phyloP scores from a whole-genome alignment of 2,888 invertebrate genomes.

The Zaprionus obscuricornis region DNA sequence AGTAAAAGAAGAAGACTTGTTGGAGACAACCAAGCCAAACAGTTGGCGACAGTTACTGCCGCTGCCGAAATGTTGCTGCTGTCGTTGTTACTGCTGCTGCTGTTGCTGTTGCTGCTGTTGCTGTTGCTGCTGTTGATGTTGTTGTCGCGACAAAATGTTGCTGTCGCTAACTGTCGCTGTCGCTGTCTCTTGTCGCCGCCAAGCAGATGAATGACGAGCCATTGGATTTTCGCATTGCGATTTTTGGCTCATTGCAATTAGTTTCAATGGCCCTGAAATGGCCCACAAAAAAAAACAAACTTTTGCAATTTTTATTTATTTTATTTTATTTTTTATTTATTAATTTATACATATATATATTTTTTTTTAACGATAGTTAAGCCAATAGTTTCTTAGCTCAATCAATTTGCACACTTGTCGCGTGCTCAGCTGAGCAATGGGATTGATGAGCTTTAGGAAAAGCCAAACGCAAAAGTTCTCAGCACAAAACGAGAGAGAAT shows the following conservation, averaged over 20 bases:
- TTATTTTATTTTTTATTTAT: neutral
- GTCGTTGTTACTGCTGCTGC: slow-evolving; percentile 65
- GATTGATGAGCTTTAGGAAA: slow-evolving; percentile 39
- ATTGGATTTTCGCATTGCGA: slow-evolving; percentile 29
- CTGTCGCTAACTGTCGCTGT: slow-evolving; percentile 29
- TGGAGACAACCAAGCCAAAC: slow-evolving; percentile 52
- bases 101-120: slow-evolving; percentile 21
- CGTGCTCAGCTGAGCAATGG: slow-evolving; percentile 1
- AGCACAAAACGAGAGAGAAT: slow-evolving; percentile 14
- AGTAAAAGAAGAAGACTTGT: too few relatives aligned
- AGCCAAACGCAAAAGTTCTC: too few relatives aligned
- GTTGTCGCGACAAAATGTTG: slow-evolving; percentile 44
- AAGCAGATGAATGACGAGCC: slow-evolving; percentile 46
- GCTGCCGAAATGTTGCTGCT: slow-evolving; percentile 69
- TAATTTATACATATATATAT: neutral
- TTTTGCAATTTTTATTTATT: neutral
- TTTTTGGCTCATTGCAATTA: slow-evolving; percentile 48
- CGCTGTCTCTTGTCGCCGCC: slow-evolving; percentile 31
- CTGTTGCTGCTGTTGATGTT: slow-evolving; percentile 5
- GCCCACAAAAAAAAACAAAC: neutral
- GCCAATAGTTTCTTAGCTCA: neutral
- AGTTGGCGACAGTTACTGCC: slow-evolving; percentile 72
- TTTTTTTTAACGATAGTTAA: neutral
- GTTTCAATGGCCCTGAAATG: slow-evolving; percentile 48
- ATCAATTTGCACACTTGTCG: slow-evolving; percentile 27